phyloP scores from a whole-genome alignment of 2,888 invertebrate genomes.

The Trichopria drosophilae region DNA sequence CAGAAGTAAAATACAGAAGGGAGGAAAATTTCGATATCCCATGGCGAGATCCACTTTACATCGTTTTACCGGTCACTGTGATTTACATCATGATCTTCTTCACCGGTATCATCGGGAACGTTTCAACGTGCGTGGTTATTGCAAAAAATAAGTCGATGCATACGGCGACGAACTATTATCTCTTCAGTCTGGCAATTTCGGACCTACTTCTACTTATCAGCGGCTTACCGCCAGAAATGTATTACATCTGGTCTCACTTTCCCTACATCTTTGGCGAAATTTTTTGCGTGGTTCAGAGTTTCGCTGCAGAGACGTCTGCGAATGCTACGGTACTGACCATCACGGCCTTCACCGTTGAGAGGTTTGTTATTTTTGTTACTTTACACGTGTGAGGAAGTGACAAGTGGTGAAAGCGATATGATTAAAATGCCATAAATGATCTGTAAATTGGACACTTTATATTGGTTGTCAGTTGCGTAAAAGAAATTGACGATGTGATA shows the following conservation, averaged over 20 bases:
- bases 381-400: too few relatives aligned
- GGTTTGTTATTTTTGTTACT: slow-evolving; percentile 58
- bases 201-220: slow-evolving; percentile 74
- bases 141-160: slow-evolving; percentile 78
- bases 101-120: slow-evolving; percentile 76
- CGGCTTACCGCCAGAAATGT: slow-evolving; percentile 80
- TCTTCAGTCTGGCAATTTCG: slow-evolving; percentile 78
- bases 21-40: slow-evolving; percentile 10
- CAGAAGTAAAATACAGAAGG: too few relatives aligned
- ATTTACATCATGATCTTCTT: slow-evolving; percentile 72
- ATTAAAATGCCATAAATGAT: too few relatives aligned
- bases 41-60: slow-evolving; percentile 62
- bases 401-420: too few relatives aligned
- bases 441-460: too few relatives aligned
- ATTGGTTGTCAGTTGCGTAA: too few relatives aligned
- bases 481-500: too few relatives aligned
- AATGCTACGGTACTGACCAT: slow-evolving; percentile 85
- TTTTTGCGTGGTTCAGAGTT: slow-evolving; percentile 73
- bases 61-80: slow-evolving; percentile 69
- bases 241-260: slow-evolving; percentile 73
- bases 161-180: slow-evolving; percentile 81
- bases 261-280: slow-evolving; percentile 76
- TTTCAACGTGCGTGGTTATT: slow-evolving; percentile 79
- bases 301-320: slow-evolving; percentile 83
- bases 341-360: slow-evolving; percentile 85